Evolutionary conservation across 2,797 vertebrate species (phyloP).

Genomic region (Falco biarmicus): DNA sequence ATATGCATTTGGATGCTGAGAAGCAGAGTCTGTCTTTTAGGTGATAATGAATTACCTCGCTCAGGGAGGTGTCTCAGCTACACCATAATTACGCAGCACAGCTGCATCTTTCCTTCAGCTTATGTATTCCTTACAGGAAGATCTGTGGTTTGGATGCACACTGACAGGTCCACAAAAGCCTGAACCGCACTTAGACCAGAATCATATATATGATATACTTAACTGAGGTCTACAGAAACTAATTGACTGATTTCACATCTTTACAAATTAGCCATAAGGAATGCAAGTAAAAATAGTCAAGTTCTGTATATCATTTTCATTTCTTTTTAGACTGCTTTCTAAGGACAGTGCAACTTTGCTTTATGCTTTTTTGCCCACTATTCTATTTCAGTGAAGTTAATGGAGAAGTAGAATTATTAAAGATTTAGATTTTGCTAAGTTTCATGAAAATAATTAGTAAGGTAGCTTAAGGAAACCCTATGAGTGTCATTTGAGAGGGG

Average conservation of each 20-base stretch:
- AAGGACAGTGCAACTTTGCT: neutral
- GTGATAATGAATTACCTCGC: neutral
- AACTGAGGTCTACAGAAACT: neutral
- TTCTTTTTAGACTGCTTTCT: neutral
- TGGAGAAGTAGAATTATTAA: neutral
- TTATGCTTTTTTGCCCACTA: accelerated
- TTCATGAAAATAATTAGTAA: neutral
- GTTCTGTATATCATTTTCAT: neutral
- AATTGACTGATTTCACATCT: neutral
- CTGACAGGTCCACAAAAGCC: neutral
- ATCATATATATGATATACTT: neutral
- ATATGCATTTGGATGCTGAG: neutral
- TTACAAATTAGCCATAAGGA: neutral
- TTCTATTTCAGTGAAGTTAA: neutral
- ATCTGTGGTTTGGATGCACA: neutral
- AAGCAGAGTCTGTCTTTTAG: neutral
- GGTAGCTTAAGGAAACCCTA: neutral
- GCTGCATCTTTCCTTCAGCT: neutral
- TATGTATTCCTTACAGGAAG: neutral
- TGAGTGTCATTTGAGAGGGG: neutral
- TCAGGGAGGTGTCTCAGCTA: neutral
- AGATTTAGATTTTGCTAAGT: neutral
- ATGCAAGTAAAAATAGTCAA: neutral
- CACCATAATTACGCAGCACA: neutral
- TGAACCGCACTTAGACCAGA: neutral